Percentiles rank a stretch among this genome's conserved stretches.
These are phyloP conservation scores for Gnatocerus cornutus DNA, from an alignment of 2,888 invertebrate genomes.

Conservation along the genomic window DNA sequence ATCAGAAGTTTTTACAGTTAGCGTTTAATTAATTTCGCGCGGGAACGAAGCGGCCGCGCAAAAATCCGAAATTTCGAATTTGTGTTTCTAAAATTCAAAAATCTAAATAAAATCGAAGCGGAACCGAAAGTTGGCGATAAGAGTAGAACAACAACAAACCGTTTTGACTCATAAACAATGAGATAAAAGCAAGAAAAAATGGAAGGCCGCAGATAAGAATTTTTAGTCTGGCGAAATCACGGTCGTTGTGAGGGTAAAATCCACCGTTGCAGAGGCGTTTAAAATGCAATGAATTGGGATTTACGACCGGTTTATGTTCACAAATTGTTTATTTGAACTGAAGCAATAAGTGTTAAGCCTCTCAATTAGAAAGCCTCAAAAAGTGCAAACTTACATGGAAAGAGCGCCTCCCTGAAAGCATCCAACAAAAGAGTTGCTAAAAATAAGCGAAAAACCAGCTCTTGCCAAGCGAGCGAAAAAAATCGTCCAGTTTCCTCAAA, in stretches of 20 bases:
- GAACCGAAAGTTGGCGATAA: not conserved
- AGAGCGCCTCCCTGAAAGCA: conserved; percentile 8
- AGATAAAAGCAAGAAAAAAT: not conserved
- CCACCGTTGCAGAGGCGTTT: conserved; percentile 5
- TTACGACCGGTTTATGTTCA: conserved; percentile 41
- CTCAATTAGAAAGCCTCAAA: conserved; percentile 32
- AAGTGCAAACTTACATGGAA: conserved; percentile 30
- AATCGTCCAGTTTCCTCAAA: conserved; percentile 10
- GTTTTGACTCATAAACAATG: conserved; percentile 8
- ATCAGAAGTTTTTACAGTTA: not conserved
- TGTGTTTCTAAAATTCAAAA: too few relatives aligned
- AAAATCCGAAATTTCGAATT: too few relatives aligned
- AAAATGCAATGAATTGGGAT: conserved; percentile 31
- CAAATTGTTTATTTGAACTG: conserved; percentile 38
- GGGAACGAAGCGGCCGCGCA: not conserved
- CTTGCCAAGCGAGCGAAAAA: conserved; percentile 22
- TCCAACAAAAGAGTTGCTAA: conserved; percentile 37
- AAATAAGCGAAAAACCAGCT: conserved; percentile 27
- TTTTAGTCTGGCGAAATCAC: conserved; percentile 9
- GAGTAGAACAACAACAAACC: not conserved
- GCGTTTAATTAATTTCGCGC: not conserved
- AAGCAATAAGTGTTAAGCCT: conserved; percentile 27
- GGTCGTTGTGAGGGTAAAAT: conserved; percentile 5
- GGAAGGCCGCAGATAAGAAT: conserved; percentile 13
- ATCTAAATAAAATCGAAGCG: conserved; percentile 4